Evolutionary conservation across 2,888 invertebrate species (phyloP).

Genomic region (Cryptops parisi): DNA sequence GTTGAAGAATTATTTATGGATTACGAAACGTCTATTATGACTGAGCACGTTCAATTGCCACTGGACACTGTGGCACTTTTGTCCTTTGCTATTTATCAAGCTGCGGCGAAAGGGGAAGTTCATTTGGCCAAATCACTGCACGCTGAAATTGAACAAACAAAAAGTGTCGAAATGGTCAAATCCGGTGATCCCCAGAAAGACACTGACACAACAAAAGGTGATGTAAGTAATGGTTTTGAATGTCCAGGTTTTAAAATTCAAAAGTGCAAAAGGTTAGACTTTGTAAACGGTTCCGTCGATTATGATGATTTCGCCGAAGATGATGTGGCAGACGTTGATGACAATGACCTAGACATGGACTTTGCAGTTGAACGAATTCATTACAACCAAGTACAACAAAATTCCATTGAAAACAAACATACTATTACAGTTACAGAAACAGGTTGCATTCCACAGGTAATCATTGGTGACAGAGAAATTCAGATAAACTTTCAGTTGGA

Average conservation of each 20-base stretch:
- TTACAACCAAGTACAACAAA: too few species aligned
- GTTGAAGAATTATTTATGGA: constrained; percentile 7
- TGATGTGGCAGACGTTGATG: too few species aligned
- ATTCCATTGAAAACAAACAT: too few species aligned
- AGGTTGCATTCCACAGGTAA: too few species aligned
- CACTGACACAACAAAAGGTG: background rate
- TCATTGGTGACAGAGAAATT: too few species aligned
- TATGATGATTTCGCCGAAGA: too few species aligned
- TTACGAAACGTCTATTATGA: background rate
- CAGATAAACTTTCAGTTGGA: too few species aligned
- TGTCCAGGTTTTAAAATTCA: background rate
- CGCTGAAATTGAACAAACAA: background rate
- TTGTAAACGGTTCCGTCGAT: background rate
- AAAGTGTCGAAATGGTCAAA: too few species aligned
- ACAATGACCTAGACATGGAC: too few species aligned
- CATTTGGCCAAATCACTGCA: background rate
- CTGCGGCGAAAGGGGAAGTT: constrained; percentile 6
- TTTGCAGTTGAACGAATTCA: too few species aligned
- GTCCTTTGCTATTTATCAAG: constrained; percentile 2
- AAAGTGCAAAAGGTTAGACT: background rate
- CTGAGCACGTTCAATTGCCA: background rate
- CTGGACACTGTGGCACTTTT: background rate
- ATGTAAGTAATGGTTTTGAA: background rate
- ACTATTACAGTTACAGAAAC: too few species aligned
- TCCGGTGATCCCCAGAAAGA: background rate